Base-by-base conservation (phyloP, 2,888 invertebrate genomes). In the Nomada goodeniana region DNA sequence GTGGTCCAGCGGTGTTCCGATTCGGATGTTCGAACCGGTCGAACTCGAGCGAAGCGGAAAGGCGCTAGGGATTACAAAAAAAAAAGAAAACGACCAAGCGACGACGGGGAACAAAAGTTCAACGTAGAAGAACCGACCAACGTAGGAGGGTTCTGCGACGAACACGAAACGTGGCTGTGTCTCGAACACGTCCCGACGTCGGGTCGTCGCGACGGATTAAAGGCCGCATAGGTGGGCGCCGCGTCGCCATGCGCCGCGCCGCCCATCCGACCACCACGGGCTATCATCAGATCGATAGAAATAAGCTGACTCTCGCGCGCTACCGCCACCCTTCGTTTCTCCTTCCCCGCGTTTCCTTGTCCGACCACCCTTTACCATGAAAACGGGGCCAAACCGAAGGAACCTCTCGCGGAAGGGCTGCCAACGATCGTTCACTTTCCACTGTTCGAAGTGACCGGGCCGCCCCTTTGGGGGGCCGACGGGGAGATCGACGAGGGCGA, bases 231-330 rank as follows among this genome's bases (percentile, higher is more conserved):
- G 89, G 89, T 88, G 88, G 87, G 84, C 89, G 80, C 83, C 82
- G 89, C 85, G 89, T 89, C 91, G 91, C 91, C 91, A 91, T 91
- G 91, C 91, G 90, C 87, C 90, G 79, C 88, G 85, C 80, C 85
- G 81, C 83, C 87, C 73, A 77, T 72, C 67, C 80, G 84, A 74
- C 82, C 82, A 67, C 85, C 82, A 86, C 76, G 85, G 80, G 87
- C 90, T 91, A 89, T 90, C 91, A 86, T 88, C 89, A 90, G 91
- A 91, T 91, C 91, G 90, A 91, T 91, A 91, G 90, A 86, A 89
- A 91, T 90, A 89, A 91, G 90, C 89, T 88, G 88, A 89, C 85
- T 89, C 89, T 88, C 83, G 82, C 83, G 83, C 83, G 76, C 80
- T 85, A 80, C 85, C 85, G 80, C 84, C 77, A 82, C 77, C 84